These are phyloP conservation scores for Palloptera scutellata DNA, from an alignment of 2,888 invertebrate species.

Conservation along the genomic window DNA sequence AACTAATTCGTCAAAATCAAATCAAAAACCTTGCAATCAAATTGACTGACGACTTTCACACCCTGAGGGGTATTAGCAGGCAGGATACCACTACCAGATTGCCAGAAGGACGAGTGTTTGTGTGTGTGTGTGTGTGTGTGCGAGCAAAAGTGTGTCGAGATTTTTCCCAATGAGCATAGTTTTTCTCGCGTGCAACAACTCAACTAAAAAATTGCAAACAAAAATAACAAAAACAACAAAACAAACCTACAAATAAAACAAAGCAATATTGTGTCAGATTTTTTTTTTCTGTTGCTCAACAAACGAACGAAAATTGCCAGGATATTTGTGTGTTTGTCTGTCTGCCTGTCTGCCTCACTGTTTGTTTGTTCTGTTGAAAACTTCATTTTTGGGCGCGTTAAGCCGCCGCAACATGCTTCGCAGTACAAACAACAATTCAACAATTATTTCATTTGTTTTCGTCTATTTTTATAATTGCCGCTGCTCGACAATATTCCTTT, in stretches of 20 bases:
- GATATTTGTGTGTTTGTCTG: constrained; percentile 41
- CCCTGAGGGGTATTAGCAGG: constrained; percentile 58
- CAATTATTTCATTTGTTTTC: constrained; percentile 57
- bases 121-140: constrained; percentile 40
- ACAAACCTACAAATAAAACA: constrained; percentile 40
- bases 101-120: constrained; percentile 39
- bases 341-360: constrained; percentile 35
- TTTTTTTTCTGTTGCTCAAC: no score
- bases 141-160: constrained; percentile 42
- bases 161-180: constrained; percentile 22
- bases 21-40: constrained; percentile 14
- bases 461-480: constrained; percentile 33
- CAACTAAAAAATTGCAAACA: constrained; percentile 42
- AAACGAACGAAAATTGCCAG: constrained; percentile 45
- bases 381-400: constrained; percentile 26
- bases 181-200: constrained; percentile 24
- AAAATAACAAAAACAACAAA: constrained; percentile 40
- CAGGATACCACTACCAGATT: constrained; percentile 41
- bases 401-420: background rate
- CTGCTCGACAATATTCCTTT: constrained; percentile 17
- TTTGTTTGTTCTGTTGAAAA: constrained; percentile 46
- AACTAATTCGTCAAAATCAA: constrained; percentile 32
- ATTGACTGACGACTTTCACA: constrained; percentile 55
- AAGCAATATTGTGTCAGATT: constrained; percentile 36
- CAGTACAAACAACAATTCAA: constrained; percentile 31